Percentiles rank a stretch among this genome's conserved stretches.
phyloP scores from a whole-genome alignment of 2,797 vertebrate genomes.

The Anabas testudineus region DNA sequence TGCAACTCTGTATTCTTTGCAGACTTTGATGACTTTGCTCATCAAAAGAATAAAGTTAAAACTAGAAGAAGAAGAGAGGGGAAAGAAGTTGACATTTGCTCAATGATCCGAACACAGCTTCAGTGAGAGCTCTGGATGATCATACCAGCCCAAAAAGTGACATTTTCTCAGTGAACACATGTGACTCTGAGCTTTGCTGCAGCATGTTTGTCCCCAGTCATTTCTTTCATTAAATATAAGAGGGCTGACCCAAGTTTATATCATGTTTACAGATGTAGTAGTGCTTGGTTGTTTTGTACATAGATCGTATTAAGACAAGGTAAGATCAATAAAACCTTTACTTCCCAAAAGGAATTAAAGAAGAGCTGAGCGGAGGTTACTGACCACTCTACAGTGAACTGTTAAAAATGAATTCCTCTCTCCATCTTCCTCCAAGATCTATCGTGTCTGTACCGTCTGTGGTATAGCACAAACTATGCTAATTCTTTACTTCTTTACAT shows the following conservation, averaged over 20 bases:
- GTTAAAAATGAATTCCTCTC: too few species aligned
- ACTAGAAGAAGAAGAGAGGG: background rate
- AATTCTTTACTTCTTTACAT: too few species aligned
- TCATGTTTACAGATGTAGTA: background rate
- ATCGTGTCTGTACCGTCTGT: too few species aligned
- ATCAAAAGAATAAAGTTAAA: conserved; percentile 39
- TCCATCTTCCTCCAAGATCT: too few species aligned
- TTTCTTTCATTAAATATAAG: conserved; percentile 12
- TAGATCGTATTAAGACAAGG: background rate
- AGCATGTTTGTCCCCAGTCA: background rate
- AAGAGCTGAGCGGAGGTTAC: too few species aligned
- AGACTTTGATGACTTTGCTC: conserved; percentile 28
- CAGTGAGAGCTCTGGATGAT: conserved; percentile 8
- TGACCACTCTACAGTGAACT: too few species aligned
- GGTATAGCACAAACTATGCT: too few species aligned
- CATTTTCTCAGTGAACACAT: conserved; percentile 25
- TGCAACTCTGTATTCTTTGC: conserved; percentile 12
- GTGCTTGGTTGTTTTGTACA: background rate
- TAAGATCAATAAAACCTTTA: background rate
- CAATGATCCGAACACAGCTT: conserved; percentile 15
- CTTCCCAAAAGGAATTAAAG: too few species aligned
- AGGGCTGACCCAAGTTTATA: background rate
- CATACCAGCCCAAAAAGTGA: conserved; percentile 21
- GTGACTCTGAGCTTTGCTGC: background rate
- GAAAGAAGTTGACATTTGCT: conserved; percentile 39